Conservation (phyloP, 2,113 vertebrate species). For the Phodopus roborovskii region DNA sequence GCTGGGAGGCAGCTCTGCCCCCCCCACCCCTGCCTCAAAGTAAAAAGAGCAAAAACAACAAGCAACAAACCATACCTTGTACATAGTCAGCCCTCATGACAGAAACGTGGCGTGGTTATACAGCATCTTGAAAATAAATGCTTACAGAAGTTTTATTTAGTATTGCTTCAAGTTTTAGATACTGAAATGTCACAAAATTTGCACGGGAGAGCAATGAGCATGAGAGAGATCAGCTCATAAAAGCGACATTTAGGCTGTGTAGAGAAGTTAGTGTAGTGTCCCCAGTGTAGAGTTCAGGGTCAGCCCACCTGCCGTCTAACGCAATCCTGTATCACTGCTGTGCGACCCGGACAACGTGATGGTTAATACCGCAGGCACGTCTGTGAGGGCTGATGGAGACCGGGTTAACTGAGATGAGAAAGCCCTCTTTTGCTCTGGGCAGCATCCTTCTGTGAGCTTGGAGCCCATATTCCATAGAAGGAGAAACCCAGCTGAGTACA, state of each 20-base stretch:
- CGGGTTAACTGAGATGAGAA: not conserved
- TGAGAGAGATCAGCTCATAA: not conserved
- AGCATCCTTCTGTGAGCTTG: too few relatives aligned
- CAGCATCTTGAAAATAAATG: not conserved
- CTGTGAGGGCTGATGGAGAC: too few relatives aligned
- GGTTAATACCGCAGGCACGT: rapidly evolving
- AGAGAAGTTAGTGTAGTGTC: not conserved
- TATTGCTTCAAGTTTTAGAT: not conserved
- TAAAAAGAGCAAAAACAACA: too few relatives aligned
- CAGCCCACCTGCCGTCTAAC: not conserved
- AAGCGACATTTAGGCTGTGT: not conserved
- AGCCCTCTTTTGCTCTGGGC: not conserved
- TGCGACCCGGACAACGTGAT: not conserved
- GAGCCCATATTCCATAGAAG: not conserved
- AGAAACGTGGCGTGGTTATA: not conserved
- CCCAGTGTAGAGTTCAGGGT: not conserved
- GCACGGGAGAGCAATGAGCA: not conserved
- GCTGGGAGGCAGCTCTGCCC: too few relatives aligned
- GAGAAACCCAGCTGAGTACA: not conserved
- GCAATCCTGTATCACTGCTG: not conserved
- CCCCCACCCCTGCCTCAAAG: too few relatives aligned
- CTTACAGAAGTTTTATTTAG: not conserved
- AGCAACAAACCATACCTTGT: not conserved
- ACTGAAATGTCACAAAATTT: not conserved
- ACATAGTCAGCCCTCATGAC: not conserved